These are phyloP conservation scores for Conistra vaccinii DNA, from an alignment of 2,888 invertebrate genomes.

Conservation along the genomic window DNA sequence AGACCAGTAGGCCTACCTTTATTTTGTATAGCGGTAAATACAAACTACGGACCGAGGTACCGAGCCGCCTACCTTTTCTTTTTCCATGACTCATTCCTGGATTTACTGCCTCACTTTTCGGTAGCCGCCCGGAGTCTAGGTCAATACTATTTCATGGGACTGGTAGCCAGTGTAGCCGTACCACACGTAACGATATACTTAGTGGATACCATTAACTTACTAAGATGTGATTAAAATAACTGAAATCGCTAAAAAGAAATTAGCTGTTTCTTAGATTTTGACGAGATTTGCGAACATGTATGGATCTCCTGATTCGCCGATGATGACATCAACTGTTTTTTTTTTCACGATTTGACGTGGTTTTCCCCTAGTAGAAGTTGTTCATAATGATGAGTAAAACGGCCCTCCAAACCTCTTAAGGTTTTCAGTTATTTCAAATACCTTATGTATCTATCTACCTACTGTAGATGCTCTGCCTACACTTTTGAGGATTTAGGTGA, in stretches of 20 bases:
- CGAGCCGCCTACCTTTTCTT: not conserved
- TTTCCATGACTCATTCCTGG: not conserved
- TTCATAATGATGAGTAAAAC: not conserved
- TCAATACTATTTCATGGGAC: not conserved
- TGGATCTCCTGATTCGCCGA: too few relatives aligned
- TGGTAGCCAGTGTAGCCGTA: too few relatives aligned
- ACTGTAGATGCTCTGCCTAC: not conserved
- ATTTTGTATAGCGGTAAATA: not conserved
- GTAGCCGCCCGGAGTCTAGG: not conserved
- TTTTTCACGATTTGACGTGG: not conserved
- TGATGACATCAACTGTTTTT: too few relatives aligned
- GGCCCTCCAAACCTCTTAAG: not conserved
- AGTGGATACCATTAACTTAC: too few relatives aligned
- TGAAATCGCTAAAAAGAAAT: not conserved
- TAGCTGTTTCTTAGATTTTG: not conserved
- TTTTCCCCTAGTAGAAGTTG: not conserved
- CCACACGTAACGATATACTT: too few relatives aligned
- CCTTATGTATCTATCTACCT: not conserved
- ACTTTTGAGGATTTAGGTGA: not conserved
- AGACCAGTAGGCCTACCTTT: too few relatives aligned
- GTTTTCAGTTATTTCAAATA: not conserved
- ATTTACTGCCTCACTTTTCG: not conserved
- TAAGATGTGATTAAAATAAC: not conserved
- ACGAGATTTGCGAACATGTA: not conserved
- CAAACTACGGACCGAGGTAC: not conserved